These are phyloP conservation scores for Scyliorhinus canicula DNA, from an alignment of 2,797 vertebrate genomes.

Conservation along the genomic window DNA sequence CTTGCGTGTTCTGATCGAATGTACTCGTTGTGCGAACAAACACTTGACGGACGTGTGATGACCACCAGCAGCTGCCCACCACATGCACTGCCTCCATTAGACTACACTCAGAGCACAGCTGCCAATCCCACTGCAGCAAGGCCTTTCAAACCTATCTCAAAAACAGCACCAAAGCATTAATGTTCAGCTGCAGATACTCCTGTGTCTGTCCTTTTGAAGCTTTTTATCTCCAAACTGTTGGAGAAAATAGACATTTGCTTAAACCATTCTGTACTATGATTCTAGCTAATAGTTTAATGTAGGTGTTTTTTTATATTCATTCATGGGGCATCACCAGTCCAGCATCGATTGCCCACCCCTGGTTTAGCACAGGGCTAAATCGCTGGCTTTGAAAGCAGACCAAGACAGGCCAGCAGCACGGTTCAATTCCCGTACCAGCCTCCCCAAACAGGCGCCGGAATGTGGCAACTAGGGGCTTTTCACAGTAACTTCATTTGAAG, in stretches of 20 bases:
- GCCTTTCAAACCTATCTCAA: not conserved
- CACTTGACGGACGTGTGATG: not conserved
- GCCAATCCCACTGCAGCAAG: not conserved
- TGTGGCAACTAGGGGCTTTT: no score
- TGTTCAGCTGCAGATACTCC: not conserved
- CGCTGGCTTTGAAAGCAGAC: no score
- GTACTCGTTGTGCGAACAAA: not conserved
- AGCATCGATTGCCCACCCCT: no score
- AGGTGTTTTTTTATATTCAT: no score
- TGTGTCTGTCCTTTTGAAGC: not conserved
- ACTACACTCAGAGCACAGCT: not conserved
- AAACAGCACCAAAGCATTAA: not conserved
- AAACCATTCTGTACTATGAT: not conserved
- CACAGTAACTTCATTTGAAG: no score
- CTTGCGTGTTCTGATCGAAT: not conserved
- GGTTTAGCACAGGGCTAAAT: no score
- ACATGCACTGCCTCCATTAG: not conserved
- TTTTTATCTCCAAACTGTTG: not conserved
- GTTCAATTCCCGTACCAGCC: no score
- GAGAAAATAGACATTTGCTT: not conserved
- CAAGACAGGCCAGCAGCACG: no score
- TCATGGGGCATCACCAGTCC: no score
- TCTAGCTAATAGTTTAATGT: not conserved
- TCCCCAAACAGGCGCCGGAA: no score
- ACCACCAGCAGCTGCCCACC: not conserved